These are phyloP conservation scores for Centropus unirufus DNA, from an alignment of 2,113 vertebrate genomes.

Conservation along the genomic window DNA sequence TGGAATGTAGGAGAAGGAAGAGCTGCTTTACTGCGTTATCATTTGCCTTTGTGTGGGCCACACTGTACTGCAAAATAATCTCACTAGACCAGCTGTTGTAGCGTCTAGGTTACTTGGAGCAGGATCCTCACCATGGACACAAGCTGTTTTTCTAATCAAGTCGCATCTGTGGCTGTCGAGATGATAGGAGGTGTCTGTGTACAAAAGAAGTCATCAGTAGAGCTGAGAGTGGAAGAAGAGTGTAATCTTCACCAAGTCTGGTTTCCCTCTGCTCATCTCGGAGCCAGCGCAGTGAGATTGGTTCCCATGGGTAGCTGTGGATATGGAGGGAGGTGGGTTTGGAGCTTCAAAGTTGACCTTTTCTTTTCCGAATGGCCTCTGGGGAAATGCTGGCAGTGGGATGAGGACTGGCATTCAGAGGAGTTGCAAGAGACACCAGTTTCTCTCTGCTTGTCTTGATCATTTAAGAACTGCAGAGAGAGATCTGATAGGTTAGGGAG, in stretches of 20 bases:
- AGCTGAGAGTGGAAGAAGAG: neutral
- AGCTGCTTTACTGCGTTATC: neutral
- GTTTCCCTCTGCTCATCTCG: neutral
- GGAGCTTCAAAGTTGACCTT: neutral
- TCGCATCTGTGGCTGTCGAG: neutral
- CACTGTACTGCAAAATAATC: neutral
- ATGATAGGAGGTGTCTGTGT: neutral
- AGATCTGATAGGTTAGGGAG: neutral
- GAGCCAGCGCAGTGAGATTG: neutral
- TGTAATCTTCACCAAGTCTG: neutral
- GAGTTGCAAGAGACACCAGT: neutral
- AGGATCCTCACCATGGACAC: neutral
- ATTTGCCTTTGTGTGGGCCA: neutral
- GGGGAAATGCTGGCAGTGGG: neutral
- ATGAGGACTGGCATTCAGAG: neutral
- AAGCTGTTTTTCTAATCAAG: neutral
- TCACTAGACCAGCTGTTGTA: neutral
- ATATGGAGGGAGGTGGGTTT: accelerated
- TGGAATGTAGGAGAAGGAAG: neutral
- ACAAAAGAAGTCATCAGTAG: neutral
- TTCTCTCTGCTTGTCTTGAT: neutral
- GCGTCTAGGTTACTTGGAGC: neutral
- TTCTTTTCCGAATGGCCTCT: neutral
- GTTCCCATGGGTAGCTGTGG: neutral
- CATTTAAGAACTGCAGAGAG: neutral